Evolutionary conservation across 2,888 invertebrate genomes (phyloP).

Genomic region (Sipunculus nudus): DNA sequence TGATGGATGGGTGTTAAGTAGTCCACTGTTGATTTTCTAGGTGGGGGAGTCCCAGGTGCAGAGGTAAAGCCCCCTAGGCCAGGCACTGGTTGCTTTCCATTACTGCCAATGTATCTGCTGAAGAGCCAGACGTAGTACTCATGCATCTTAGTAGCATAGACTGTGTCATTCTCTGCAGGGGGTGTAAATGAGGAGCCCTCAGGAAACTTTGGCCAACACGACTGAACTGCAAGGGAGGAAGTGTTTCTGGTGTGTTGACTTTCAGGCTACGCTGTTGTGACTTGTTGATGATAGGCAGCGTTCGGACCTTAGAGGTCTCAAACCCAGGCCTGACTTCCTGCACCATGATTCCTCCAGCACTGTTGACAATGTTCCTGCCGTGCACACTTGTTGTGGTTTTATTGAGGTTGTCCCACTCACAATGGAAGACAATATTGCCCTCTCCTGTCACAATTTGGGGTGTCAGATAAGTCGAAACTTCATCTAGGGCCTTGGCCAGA

Average conservation of each 20-base stretch:
- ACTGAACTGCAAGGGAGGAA: constrained; percentile 1
- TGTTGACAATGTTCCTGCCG: constrained; percentile 12
- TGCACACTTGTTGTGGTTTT: constrained; percentile 20
- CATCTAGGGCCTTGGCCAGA: constrained; percentile 11
- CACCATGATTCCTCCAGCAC: constrained; percentile 19
- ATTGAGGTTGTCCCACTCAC: constrained; percentile 13
- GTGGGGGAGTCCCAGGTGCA: constrained; percentile 9
- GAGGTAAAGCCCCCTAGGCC: constrained; percentile 20
- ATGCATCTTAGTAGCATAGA: not conserved
- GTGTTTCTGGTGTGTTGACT: constrained; percentile 1
- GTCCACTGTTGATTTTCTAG: constrained; percentile 23
- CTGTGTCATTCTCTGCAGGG: not conserved
- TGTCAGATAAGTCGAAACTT: constrained; percentile 9
- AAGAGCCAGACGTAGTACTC: not conserved
- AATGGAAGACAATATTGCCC: constrained; percentile 13
- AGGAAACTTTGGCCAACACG: constrained; percentile 9
- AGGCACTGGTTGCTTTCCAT: constrained; percentile 11
- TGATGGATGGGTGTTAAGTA: constrained; percentile 25
- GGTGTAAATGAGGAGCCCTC: not conserved
- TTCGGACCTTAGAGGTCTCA: not conserved
- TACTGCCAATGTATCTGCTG: constrained; percentile 2
- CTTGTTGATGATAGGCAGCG: constrained; percentile 13
- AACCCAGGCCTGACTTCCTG: constrained; percentile 17
- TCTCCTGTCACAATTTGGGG: constrained; percentile 15
- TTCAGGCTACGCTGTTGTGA: constrained; percentile 8